A percentile compares a stretch with the other conserved stretches of the same genome.
Conservation (phyloP, 2,797 vertebrate species). For the Rhinichthys osculus region DNA sequence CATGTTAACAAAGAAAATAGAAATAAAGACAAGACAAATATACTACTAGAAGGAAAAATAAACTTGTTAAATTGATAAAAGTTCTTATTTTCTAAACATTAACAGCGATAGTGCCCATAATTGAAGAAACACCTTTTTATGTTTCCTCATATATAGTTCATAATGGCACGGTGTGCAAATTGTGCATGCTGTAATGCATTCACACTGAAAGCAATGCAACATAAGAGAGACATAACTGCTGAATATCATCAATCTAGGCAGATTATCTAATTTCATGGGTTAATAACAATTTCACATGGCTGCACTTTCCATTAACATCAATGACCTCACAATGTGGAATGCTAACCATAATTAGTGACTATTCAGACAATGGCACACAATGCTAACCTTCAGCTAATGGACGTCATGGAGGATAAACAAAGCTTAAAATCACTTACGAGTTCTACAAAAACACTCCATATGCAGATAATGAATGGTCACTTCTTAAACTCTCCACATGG, state of each 20-base stretch:
- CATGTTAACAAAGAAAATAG: too few species aligned
- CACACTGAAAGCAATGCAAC: neutral
- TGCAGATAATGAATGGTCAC: neutral
- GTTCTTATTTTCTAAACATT: neutral
- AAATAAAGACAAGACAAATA: too few species aligned
- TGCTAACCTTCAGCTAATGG: conserved; percentile 33
- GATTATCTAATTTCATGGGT: conserved; percentile 57
- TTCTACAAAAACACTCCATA: neutral
- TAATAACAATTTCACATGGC: conserved; percentile 54
- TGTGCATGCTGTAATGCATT: neutral
- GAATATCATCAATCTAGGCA: conserved; percentile 35
- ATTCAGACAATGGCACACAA: conserved; percentile 3
- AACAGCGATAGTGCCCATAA: too few species aligned
- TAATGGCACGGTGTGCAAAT: neutral
- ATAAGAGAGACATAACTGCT: conserved; percentile 5
- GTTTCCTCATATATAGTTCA: neutral
- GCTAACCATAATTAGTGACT: conserved; percentile 36
- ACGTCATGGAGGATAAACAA: conserved; percentile 24
- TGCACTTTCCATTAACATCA: conserved; percentile 54
- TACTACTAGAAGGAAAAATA: neutral
- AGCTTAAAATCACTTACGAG: conserved; percentile 11
- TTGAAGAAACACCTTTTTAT: neutral
- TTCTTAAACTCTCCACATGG: neutral
- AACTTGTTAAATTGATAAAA: neutral
- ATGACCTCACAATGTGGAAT: conserved; percentile 49